Percentiles rank a stretch among this genome's conserved stretches.
Conservation (phyloP, 2,888 invertebrate genomes). For the Xestia sexstrigata region DNA sequence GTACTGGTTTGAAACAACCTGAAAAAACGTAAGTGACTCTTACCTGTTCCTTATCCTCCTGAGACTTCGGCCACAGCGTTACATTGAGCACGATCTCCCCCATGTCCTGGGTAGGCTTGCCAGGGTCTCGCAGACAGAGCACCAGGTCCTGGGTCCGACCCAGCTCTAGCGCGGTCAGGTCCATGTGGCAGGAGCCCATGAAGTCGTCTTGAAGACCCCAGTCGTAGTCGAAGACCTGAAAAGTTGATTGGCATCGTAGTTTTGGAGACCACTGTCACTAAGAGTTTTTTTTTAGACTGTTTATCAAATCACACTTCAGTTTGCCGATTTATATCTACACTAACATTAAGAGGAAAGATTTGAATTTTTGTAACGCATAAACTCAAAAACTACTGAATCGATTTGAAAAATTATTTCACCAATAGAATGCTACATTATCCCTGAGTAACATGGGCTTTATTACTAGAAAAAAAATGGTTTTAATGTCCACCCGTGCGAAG, state of each 20-base stretch:
- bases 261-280: not conserved
- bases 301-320: not conserved
- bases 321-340: not conserved
- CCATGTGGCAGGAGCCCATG: constrained; percentile 97
- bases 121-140: constrained; percentile 95
- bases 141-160: constrained; percentile 94
- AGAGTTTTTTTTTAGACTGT: not conserved
- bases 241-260: not conserved
- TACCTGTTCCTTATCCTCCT: constrained; percentile 98
- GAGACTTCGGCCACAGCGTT: constrained; percentile 97
- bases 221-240: constrained; percentile 98
- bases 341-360: no score
- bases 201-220: constrained; percentile 99
- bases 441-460: no score
- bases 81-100: constrained; percentile 96
- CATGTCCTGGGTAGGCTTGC: constrained; percentile 92
- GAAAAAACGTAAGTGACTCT: constrained; percentile 9
- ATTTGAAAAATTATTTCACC: no score
- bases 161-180: constrained; percentile 95
- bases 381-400: no score
- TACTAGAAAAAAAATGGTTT: no score
- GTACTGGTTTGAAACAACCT: no score
- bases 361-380: no score
- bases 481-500: no score
- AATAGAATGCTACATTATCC: no score